These are phyloP conservation scores for Rhinopithecus roxellana DNA, from an alignment of 2,113 vertebrate genomes.

Conservation along the genomic window DNA sequence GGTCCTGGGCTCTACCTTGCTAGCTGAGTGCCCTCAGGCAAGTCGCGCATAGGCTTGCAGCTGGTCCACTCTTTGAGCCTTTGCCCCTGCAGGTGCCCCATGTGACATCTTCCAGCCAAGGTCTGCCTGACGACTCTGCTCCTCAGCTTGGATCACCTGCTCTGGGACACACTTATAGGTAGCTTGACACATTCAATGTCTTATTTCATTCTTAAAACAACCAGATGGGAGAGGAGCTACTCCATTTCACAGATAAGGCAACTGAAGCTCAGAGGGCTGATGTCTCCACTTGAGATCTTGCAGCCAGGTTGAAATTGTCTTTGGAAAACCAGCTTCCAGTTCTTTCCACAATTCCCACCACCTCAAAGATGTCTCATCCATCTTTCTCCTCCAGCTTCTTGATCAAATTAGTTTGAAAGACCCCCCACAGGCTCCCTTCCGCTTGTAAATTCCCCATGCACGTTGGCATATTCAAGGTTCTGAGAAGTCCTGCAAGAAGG, in stretches of 20 bases:
- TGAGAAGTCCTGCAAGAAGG: neutral
- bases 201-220: neutral
- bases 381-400: neutral
- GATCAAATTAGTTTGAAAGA: neutral
- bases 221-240: neutral
- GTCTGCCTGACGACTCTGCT: neutral
- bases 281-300: neutral
- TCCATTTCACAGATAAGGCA: neutral
- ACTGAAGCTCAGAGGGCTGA: neutral
- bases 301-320: neutral
- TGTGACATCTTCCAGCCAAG: neutral
- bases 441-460: neutral
- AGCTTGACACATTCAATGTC: neutral
- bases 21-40: neutral
- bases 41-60: rapidly evolving
- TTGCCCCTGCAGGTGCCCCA: neutral
- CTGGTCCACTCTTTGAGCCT: neutral
- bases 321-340: neutral
- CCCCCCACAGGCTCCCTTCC: neutral
- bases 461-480: neutral
- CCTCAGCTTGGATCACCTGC: neutral
- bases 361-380: neutral
- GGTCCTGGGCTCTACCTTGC: neutral
- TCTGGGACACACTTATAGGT: neutral
- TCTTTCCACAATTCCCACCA: neutral